Evolutionary conservation across 1,140 invertebrate species (phyloP).

Genomic region (Physella acuta): DNA sequence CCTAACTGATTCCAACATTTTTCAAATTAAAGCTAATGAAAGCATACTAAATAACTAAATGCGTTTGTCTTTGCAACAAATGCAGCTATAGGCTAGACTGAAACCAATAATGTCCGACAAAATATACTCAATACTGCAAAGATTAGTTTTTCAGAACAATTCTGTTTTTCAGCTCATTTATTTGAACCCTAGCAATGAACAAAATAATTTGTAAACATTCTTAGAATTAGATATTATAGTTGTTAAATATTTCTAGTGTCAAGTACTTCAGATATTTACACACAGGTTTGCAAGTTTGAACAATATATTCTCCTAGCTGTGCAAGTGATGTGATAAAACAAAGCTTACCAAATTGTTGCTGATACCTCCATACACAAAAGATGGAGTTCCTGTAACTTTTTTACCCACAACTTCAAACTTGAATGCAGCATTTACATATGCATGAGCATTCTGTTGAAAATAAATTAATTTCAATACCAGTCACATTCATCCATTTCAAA

Average conservation of each 20-base stretch:
- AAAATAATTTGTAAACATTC: neutral
- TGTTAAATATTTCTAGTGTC: neutral
- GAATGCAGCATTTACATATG: slow-evolving; percentile 80
- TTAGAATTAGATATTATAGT: neutral
- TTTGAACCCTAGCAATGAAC: too few species aligned
- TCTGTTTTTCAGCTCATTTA: too few species aligned
- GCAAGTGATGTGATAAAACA: neutral
- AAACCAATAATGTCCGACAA: too few species aligned
- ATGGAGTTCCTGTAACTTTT: slow-evolving; percentile 22
- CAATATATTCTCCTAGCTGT: neutral
- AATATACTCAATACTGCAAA: too few species aligned
- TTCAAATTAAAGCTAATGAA: too few species aligned
- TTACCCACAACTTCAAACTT: slow-evolving; percentile 46
- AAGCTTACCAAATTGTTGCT: slow-evolving; percentile 25
- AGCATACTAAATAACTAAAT: too few species aligned
- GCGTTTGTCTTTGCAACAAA: too few species aligned
- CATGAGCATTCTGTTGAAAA: slow-evolving; percentile 70
- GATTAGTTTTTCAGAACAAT: too few species aligned
- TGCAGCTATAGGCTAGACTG: too few species aligned
- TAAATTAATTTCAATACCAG: neutral
- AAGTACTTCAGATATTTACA: neutral
- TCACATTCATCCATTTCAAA: neutral
- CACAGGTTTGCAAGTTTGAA: neutral
- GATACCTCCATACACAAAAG: slow-evolving; percentile 32
- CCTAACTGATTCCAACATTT: neutral